Percentiles rank a stretch among this genome's conserved stretches.
These are phyloP conservation scores for Serranochromis macrocephalus DNA, from an alignment of 2,113 vertebrate genomes.

Conservation along the genomic window DNA sequence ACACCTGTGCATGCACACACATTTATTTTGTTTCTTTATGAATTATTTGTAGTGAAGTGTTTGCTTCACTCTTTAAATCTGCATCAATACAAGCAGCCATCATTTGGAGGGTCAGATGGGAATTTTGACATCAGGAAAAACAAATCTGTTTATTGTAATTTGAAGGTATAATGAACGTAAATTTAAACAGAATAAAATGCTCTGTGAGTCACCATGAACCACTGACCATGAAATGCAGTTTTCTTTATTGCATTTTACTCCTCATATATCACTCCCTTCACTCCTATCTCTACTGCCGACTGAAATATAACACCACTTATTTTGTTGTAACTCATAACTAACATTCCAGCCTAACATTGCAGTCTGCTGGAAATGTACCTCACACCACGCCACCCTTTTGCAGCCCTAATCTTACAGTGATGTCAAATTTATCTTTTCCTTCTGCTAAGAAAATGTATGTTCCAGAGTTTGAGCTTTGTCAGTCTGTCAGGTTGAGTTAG, in stretches of 20 bases:
- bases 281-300: background rate
- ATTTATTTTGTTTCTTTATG: background rate
- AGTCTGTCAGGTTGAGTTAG: conserved; percentile 27
- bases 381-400: background rate
- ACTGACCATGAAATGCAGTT: background rate
- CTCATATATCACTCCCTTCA: background rate
- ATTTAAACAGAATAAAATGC: background rate
- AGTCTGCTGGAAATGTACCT: background rate
- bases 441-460: background rate
- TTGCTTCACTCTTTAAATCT: background rate
- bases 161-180: background rate
- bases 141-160: background rate
- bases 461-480: conserved; percentile 5
- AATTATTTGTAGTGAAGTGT: background rate
- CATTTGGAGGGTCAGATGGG: background rate
- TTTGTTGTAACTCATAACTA: background rate
- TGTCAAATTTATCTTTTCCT: background rate
- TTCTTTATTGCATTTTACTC: background rate
- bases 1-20: background rate
- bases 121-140: background rate
- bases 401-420: background rate
- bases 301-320: background rate
- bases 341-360: background rate
- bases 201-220: background rate
- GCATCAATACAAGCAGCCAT: background rate